Evolutionary conservation across 2,113 vertebrate genomes (phyloP), one percentile per base, ranked within the genome.

Genomic region (Cyprinodon variegatus): DNA sequence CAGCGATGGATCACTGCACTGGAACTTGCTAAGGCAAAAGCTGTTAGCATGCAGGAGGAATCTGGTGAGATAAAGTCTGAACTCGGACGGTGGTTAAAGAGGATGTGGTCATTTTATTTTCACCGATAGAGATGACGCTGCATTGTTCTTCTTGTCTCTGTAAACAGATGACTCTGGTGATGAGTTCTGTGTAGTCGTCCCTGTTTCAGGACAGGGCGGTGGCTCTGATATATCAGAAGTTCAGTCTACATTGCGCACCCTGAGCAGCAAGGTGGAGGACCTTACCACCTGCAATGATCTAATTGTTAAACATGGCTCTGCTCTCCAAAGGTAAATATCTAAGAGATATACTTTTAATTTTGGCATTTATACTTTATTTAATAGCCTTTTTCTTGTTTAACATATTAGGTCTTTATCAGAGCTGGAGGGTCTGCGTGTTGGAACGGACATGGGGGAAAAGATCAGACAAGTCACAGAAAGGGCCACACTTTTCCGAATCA

Each of bases 1-100:
- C 98, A 99, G 76, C 95, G 97, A 62, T 99, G 98, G 98, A 97
- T 99, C 91, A 99, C 98, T 0, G 98, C 98, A 14, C 90, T 99
- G 11, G 98, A 99, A 65, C 92, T 99, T 4, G 97, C 98, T 83
- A 98, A 98, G 75, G 97, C 98, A 41, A 98, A 97, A 82, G 98
- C 98, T 0, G 96, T 98, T 74, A 95, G 93, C 88, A 97, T 97
- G 95, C 94, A 98, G 87, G 96, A 96, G 0, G 97, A 98, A 61
- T 99, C 98, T 8, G 98, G 98, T 99, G 89, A 90, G 92, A 41
- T 17, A 20, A 15, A 69, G 40, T 10, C 37, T 10, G 37, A 4
- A 4, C 15, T 39, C 29, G 0, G 15, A 37, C 45, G 7, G n/a
- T 62, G 38, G 64, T 36, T 13, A n/a, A 10, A 17, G 20, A 37